Conservation (phyloP, 2,797 vertebrate genomes). For the Anas bernieri region DNA sequence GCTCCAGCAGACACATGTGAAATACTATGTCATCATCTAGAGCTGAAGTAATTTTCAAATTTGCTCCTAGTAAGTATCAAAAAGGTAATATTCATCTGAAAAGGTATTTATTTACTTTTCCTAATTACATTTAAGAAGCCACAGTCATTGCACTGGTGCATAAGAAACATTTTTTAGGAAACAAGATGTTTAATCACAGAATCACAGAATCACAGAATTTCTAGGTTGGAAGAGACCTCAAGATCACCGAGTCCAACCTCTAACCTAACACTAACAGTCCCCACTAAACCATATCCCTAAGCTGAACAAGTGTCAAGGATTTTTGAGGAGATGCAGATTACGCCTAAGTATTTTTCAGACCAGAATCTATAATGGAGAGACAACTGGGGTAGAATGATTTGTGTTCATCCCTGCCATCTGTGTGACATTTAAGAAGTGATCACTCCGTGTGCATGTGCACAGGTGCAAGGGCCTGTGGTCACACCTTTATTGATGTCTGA, state of each 20-base stretch:
- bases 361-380: not conserved
- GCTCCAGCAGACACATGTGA: not conserved
- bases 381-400: not conserved
- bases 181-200: not conserved
- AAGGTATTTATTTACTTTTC: not conserved
- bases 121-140: not conserved
- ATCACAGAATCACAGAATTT: too few species aligned
- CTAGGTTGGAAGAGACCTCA: too few species aligned
- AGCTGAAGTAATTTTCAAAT: not conserved
- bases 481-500: not conserved
- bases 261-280: too few species aligned
- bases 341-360: not conserved
- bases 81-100: not conserved
- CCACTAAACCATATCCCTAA: too few species aligned
- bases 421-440: not conserved
- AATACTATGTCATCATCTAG: not conserved
- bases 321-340: not conserved
- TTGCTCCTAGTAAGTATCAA: not conserved
- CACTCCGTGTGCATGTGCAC: fast-evolving
- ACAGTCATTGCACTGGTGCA: not conserved
- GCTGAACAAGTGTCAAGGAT: too few species aligned
- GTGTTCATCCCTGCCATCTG: not conserved
- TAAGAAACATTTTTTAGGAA: not conserved
- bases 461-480: fast-evolving
- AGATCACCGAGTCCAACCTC: too few species aligned